phyloP scores from a whole-genome alignment of 2,888 invertebrate species.

The Clusia tigrina region DNA sequence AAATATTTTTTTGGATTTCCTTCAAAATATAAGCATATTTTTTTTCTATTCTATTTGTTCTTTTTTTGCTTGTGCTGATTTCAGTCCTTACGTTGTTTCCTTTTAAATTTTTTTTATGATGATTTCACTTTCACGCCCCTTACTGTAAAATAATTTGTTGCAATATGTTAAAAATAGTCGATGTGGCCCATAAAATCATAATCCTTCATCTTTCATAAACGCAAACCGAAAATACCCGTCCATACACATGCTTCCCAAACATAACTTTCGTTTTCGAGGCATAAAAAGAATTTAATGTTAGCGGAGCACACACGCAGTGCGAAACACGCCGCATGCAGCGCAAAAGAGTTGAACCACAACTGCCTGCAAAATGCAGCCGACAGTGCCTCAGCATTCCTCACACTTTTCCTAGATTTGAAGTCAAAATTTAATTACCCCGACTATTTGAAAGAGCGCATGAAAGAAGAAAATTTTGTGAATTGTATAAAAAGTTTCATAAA shows the following conservation, averaged over 20 bases:
- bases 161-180: slow-evolving; percentile 40
- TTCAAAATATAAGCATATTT: too few species aligned
- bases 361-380: slow-evolving; percentile 16
- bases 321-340: not conserved
- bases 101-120: too few species aligned
- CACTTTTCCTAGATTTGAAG: slow-evolving; percentile 49
- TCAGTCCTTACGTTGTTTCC: too few species aligned
- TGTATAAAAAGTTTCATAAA: not conserved
- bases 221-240: not conserved
- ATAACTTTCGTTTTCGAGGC: slow-evolving; percentile 48
- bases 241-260: slow-evolving; percentile 13
- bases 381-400: slow-evolving; percentile 27
- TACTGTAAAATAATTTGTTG: slow-evolving; percentile 50
- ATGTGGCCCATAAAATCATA: slow-evolving; percentile 45
- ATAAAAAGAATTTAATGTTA: slow-evolving; percentile 48
- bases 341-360: slow-evolving; percentile 14
- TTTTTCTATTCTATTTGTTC: too few species aligned
- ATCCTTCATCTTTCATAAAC: slow-evolving; percentile 42
- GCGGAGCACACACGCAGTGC: slow-evolving; percentile 12
- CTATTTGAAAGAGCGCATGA: slow-evolving; percentile 43
- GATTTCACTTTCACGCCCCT: slow-evolving; percentile 7
- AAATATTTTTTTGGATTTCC: too few species aligned
- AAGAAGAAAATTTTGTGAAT: slow-evolving; percentile 34
- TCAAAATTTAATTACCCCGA: slow-evolving; percentile 48
- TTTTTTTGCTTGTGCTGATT: too few species aligned